phyloP scores from a whole-genome alignment of 1,140 invertebrate genomes.

The Centruroides sculpturatus region DNA sequence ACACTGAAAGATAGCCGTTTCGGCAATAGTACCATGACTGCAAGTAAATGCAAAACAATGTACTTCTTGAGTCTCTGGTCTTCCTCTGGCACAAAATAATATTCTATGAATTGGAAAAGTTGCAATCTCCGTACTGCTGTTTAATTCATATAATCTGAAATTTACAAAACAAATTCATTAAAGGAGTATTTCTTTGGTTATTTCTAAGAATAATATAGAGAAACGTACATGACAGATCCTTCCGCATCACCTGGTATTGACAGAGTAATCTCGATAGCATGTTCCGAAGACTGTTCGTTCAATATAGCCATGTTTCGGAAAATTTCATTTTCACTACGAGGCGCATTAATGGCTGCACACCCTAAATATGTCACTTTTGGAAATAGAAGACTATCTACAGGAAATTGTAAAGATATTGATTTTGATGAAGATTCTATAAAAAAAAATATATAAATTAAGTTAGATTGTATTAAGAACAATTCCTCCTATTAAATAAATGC shows the following conservation, averaged over 20 bases:
- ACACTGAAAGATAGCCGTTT: constrained; percentile 84
- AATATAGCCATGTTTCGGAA: constrained; percentile 85
- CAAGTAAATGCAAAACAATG: constrained; percentile 96
- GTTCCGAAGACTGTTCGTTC: constrained; percentile 54
- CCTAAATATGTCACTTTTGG: constrained; percentile 89
- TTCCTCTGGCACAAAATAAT: constrained; percentile 83
- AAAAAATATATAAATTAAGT: not conserved
- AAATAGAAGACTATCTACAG: constrained; percentile 76
- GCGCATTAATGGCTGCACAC: constrained; percentile 78
- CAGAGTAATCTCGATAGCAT: constrained; percentile 57
- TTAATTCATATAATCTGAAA: constrained; percentile 72
- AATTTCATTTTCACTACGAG: constrained; percentile 88
- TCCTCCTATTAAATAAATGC: too few relatives aligned
- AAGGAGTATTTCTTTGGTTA: not conserved
- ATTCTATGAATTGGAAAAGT: constrained; percentile 85
- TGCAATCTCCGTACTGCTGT: constrained; percentile 64
- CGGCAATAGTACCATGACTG: constrained; percentile 71
- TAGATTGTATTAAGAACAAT: too few relatives aligned
- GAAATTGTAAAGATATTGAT: constrained; percentile 11
- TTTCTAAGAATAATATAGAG: not conserved
- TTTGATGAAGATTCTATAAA: constrained; percentile 6
- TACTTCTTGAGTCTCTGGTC: constrained; percentile 61
- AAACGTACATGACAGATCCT: constrained; percentile 40
- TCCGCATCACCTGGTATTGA: constrained; percentile 77
- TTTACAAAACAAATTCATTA: not conserved